Conservation (phyloP, 1,140 invertebrate genomes). For the Chironomus striatipennis region DNA sequence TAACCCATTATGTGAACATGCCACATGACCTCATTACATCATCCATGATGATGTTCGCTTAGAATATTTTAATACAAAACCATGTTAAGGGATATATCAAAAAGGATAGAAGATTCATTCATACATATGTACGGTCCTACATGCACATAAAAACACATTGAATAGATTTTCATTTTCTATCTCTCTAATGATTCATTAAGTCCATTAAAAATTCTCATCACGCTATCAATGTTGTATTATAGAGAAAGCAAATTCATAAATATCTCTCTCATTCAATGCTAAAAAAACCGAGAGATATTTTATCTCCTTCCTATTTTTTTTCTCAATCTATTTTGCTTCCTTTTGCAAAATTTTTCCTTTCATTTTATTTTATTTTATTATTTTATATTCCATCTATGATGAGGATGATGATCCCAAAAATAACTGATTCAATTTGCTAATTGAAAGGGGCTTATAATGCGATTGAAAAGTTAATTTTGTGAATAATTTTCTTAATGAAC, state of each 20-base stretch:
- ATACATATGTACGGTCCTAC: neutral
- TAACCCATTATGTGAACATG: neutral
- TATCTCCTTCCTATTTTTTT: neutral
- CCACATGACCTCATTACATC: neutral
- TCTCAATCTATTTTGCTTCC: neutral
- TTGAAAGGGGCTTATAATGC: conserved; percentile 1
- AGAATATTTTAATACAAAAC: conserved; percentile 8
- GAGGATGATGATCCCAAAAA: neutral
- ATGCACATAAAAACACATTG: neutral
- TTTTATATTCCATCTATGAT: neutral
- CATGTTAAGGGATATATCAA: neutral
- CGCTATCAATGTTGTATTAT: neutral
- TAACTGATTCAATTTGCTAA: conserved; percentile 14
- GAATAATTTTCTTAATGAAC: conserved; percentile 9
- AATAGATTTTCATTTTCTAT: neutral
- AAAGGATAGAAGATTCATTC: neutral
- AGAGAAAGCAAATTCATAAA: neutral
- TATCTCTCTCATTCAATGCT: neutral
- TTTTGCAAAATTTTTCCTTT: too few relatives aligned
- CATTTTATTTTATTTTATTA: too few relatives aligned
- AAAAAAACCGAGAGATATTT: neutral
- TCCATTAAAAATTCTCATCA: conserved; percentile 17
- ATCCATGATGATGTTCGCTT: neutral
- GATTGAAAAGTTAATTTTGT: conserved; percentile 6
- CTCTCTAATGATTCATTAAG: conserved; percentile 21